Percentiles rank a stretch among this genome's conserved stretches.
These are phyloP conservation scores for Epinephelus fuscoguttatus DNA, from an alignment of 2,113 vertebrate species.

Conservation along the genomic window DNA sequence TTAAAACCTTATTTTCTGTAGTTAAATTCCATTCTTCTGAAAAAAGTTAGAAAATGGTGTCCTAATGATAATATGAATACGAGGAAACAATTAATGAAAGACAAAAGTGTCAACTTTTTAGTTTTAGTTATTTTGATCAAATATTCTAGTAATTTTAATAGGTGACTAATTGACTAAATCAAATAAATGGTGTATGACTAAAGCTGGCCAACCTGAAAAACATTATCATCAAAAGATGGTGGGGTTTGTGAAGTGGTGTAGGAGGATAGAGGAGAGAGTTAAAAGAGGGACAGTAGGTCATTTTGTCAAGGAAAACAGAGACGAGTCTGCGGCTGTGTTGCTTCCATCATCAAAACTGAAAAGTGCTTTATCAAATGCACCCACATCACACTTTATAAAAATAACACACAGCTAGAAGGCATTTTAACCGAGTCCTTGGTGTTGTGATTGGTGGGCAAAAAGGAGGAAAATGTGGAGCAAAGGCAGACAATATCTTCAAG, in stretches of 20 bases:
- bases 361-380: constrained; percentile 36
- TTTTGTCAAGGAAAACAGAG: constrained; percentile 20
- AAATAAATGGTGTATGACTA: not conserved
- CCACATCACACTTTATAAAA: not conserved
- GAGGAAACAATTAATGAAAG: not conserved
- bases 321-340: not conserved
- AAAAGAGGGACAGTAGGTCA: not conserved
- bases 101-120: not conserved
- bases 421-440: constrained; percentile 9
- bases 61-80: not conserved
- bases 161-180: not conserved
- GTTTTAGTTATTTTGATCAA: not conserved
- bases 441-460: not conserved
- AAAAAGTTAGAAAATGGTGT: not conserved
- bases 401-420: not conserved
- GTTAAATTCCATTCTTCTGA: not conserved
- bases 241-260: not conserved
- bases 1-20: not conserved
- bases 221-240: not conserved
- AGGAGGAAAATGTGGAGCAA: constrained; percentile 12
- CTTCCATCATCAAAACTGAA: constrained; percentile 31
- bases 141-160: not conserved
- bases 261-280: not conserved
- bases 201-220: not conserved
- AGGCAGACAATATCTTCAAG: not conserved